These are phyloP conservation scores for Quadroppia sp. DNA, from an alignment of 2,888 invertebrate species.

Conservation along the genomic window DNA sequence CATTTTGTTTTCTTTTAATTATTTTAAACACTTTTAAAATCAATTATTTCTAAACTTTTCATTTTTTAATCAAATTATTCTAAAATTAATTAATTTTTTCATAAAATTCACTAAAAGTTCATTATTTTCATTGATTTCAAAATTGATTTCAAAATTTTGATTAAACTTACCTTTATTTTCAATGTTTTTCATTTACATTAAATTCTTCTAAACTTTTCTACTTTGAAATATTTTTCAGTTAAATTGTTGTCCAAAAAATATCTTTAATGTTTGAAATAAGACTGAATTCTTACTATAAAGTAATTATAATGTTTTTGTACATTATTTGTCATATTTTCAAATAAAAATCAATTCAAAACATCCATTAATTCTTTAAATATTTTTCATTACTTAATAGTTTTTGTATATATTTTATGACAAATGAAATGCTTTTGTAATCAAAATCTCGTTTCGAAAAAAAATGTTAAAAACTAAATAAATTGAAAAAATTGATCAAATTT, in stretches of 20 bases:
- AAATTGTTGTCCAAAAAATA: not conserved
- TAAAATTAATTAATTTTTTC: too few relatives aligned
- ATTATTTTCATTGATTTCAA: too few relatives aligned
- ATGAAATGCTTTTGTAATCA: not conserved
- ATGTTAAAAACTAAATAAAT: not conserved
- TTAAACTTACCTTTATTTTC: too few relatives aligned
- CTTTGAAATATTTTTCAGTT: too few relatives aligned
- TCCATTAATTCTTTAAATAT: constrained; percentile 15
- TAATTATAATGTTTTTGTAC: constrained; percentile 10
- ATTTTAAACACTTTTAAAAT: too few relatives aligned
- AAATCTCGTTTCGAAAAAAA: not conserved
- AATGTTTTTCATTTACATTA: too few relatives aligned
- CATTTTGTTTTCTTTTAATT: too few relatives aligned
- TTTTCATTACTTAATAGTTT: constrained; percentile 23
- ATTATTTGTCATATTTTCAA: constrained; percentile 24
- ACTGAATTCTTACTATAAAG: constrained; percentile 9
- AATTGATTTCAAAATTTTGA: too few relatives aligned
- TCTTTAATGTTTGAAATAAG: constrained; percentile 11
- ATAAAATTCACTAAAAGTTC: too few relatives aligned
- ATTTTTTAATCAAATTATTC: too few relatives aligned
- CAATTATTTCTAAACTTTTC: too few relatives aligned
- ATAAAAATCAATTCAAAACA: constrained; percentile 9
- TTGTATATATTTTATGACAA: constrained; percentile 8
- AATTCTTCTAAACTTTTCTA: too few relatives aligned
- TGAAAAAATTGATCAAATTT: not conserved